These are phyloP conservation scores for Amyelois transitella DNA, from an alignment of 1,140 invertebrate genomes.

Conservation along the genomic window DNA sequence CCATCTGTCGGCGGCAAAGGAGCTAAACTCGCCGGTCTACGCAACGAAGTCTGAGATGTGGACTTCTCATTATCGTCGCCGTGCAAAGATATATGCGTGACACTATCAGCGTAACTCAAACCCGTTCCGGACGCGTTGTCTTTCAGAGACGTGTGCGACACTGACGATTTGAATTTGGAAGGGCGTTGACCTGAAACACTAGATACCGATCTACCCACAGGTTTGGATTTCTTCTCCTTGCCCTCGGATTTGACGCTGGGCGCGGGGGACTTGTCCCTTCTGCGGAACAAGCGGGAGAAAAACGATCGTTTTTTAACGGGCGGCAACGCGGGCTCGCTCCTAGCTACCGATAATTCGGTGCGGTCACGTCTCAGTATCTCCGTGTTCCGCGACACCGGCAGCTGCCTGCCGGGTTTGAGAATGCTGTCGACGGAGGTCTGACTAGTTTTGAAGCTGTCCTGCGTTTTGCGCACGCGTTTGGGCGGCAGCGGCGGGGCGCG, in stretches of 20 bases:
- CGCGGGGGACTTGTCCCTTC: constrained; percentile 63
- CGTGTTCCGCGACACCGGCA: constrained; percentile 43
- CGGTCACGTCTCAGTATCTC: constrained; percentile 21
- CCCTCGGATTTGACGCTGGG: constrained; percentile 52
- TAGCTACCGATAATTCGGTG: constrained; percentile 32
- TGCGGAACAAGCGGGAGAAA: constrained; percentile 62
- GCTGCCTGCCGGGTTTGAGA: constrained; percentile 46
- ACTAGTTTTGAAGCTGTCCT: constrained; percentile 51
- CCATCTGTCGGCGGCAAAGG: constrained; percentile 46
- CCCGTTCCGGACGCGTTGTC: constrained; percentile 56
- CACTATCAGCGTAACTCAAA: constrained; percentile 66
- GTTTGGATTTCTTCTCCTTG: constrained; percentile 40
- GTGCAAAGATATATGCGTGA: constrained; percentile 78
- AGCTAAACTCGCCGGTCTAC: constrained; percentile 29
- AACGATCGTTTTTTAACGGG: constrained; percentile 68
- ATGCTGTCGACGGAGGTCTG: constrained; percentile 59
- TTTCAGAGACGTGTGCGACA: constrained; percentile 62
- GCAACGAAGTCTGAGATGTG: constrained; percentile 34
- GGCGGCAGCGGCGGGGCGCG: constrained; percentile 85
- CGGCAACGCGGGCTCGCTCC: constrained; percentile 54
- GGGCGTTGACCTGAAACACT: constrained; percentile 75
- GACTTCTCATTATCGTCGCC: constrained; percentile 63
- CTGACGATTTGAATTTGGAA: constrained; percentile 50
- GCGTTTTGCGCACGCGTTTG: constrained; percentile 81
- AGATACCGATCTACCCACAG: constrained; percentile 74